These are phyloP conservation scores for Callaeas wilsoni DNA, from an alignment of 2,113 vertebrate genomes.

Conservation along the genomic window DNA sequence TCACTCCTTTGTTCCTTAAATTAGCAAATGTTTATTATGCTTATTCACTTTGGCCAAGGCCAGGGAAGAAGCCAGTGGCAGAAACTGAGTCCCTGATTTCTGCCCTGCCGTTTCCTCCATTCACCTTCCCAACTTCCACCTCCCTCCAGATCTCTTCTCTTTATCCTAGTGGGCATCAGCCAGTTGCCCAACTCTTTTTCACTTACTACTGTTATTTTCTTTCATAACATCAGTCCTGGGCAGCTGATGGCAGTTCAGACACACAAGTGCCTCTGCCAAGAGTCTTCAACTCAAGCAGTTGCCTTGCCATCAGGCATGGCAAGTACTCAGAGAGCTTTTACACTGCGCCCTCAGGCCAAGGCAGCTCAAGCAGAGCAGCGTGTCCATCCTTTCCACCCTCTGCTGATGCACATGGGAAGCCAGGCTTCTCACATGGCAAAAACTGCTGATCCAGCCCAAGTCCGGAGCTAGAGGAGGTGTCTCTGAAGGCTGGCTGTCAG, in stretches of 20 bases:
- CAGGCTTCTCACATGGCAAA: background rate
- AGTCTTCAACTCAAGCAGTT: background rate
- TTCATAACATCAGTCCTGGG: background rate
- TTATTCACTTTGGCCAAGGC: background rate
- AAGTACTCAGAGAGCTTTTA: background rate
- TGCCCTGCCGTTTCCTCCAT: background rate
- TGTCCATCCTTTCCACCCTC: background rate
- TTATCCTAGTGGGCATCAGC: background rate
- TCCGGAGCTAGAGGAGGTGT: background rate
- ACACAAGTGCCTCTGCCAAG: background rate
- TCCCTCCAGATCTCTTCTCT: background rate
- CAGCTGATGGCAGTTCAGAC: background rate
- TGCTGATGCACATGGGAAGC: accelerated
- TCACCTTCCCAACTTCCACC: background rate
- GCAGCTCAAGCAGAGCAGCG: background rate
- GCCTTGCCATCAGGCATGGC: background rate
- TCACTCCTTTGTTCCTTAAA: background rate
- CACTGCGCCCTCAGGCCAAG: background rate
- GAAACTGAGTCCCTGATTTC: background rate
- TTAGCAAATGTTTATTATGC: background rate
- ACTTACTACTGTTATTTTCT: background rate
- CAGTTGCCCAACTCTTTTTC: background rate
- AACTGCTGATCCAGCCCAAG: background rate
- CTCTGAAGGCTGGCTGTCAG: background rate
- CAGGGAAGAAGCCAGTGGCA: background rate